phyloP scores from a whole-genome alignment of 1,140 invertebrate species.

The Heterodera schachtii region DNA sequence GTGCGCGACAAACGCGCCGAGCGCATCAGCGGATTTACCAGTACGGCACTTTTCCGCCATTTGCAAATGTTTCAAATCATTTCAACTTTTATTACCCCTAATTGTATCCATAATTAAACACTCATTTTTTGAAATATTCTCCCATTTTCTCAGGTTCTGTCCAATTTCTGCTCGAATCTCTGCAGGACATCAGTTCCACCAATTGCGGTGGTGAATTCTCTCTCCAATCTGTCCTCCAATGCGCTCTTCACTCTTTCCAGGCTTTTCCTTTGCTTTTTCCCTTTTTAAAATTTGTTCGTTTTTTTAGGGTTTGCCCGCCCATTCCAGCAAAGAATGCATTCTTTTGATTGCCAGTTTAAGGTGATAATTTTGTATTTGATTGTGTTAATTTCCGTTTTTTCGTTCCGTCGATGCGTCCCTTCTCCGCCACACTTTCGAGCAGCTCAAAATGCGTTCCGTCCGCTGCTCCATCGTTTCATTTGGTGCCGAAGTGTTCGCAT shows the following conservation, averaged over 20 bases:
- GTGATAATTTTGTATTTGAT: background rate
- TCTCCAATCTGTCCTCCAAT: constrained; percentile 28
- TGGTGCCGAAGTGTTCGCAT: constrained; percentile 37
- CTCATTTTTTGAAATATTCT: no score
- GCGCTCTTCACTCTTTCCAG: constrained; percentile 33
- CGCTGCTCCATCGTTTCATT: constrained; percentile 43
- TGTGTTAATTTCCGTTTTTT: background rate
- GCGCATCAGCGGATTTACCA: constrained; percentile 32
- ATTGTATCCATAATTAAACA: no score
- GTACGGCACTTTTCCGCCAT: constrained; percentile 10
- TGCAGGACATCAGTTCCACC: constrained; percentile 24
- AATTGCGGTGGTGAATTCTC: constrained; percentile 43
- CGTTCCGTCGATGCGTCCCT: constrained; percentile 31
- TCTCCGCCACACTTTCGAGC: constrained; percentile 30
- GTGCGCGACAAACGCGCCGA: constrained; percentile 39
- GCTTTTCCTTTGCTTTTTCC: background rate
- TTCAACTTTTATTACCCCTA: no score
- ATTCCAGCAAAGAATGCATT: constrained; percentile 44
- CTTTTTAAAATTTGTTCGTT: constrained; percentile 24
- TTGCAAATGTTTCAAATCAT: no score
- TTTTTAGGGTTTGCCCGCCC: constrained; percentile 27
- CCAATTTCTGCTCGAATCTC: constrained; percentile 31
- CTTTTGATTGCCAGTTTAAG: constrained; percentile 32
- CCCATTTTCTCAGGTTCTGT: constrained; percentile 9
- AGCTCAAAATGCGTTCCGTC: constrained; percentile 37